These are phyloP conservation scores for Siphlonurus alternatus DNA, from an alignment of 2,888 invertebrate species.

Conservation along the genomic window DNA sequence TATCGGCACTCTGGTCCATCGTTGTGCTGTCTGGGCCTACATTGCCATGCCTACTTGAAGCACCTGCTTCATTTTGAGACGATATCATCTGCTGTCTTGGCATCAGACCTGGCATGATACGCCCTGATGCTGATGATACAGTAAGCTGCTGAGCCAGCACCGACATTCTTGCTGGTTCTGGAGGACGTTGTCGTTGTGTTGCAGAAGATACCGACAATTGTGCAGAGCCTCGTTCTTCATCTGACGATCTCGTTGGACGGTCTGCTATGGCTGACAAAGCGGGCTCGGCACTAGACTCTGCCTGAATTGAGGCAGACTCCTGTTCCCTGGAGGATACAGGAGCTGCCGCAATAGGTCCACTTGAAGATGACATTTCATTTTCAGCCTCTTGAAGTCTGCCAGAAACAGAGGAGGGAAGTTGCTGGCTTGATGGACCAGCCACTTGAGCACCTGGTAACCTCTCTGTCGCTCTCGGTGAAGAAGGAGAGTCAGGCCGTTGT, in stretches of 20 bases:
- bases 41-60: not conserved
- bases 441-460: not conserved
- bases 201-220: not conserved
- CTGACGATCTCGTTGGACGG: not conserved
- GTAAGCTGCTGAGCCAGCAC: not conserved
- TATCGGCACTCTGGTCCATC: not conserved
- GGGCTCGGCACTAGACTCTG: not conserved
- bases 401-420: not conserved
- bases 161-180: not conserved
- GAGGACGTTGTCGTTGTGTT: not conserved
- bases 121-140: not conserved
- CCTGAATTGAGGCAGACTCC: not conserved
- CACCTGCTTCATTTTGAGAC: not conserved
- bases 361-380: not conserved
- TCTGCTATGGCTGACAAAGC: not conserved
- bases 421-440: not conserved
- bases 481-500: not conserved
- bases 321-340: not conserved
- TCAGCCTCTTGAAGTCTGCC: too few species aligned
- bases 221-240: not conserved
- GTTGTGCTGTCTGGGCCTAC: not conserved
- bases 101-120: not conserved
- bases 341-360: not conserved
- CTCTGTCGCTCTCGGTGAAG: not conserved
- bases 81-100: not conserved